Base-by-base conservation (phyloP, 2,113 vertebrate genomes). In the Thunnus maccoyii region DNA sequence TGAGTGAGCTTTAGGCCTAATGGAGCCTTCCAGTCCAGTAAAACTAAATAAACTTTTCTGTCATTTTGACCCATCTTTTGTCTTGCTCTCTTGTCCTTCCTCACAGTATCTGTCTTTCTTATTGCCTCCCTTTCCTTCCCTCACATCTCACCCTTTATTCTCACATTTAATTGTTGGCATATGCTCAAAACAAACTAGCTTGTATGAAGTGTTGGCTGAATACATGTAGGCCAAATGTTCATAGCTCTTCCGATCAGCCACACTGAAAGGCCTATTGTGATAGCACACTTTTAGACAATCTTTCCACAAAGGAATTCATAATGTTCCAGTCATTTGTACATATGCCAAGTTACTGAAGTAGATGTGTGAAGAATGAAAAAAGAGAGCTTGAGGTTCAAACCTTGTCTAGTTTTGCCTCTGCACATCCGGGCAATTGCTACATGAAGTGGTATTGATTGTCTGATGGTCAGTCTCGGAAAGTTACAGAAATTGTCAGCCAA, bases 1-100 rank as follows among this genome's bases (percentile, higher is more conserved):
- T 91, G 90, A 88, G 81, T 84, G n/a, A 88, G 84, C 85, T 76
- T 83, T 89, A 75, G 89, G 86, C 18, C 1, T 86, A 74, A 78
- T 86, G 86, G 67, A 84, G 84, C 88, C 86, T 69, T 47, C 11
- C 30, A 57, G 36, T 72, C 52, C 25, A 27, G 25, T 57, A 51
- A 91, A 87, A 89, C 71, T 32, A 30, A 63, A 72, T 82, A 78
- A 83, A 79, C 30, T 25, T 32, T 27, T 72, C 13, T 50, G 60
- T 36, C 62, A 18, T 69, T 64, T 52, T 47, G 51, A 32, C 54
- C 68, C 20, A 11, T 62, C 17, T 51, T 55, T 30, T 41, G 15
- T 77, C 46, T 56, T 36, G 30, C n/a, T 44, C 15, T 58, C 48
- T 47, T 57, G 30, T 8, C 36, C 36, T 41, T 41, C 36, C 7